A percentile compares a stretch with the other conserved stretches of the same genome.
phyloP scores from a whole-genome alignment of 1,140 invertebrate genomes.

The Drosophila miranda region DNA sequence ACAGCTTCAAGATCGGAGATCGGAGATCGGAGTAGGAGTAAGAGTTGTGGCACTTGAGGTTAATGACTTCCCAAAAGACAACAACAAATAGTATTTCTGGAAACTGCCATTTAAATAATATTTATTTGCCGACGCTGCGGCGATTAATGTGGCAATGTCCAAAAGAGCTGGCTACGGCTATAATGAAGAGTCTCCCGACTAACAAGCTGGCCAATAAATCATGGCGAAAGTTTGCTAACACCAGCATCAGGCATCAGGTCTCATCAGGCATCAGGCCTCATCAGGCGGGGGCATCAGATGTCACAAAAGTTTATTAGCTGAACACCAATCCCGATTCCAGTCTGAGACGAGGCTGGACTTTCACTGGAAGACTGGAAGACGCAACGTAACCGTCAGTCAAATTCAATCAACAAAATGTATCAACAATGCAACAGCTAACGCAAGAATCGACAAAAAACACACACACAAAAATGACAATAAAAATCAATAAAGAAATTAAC shows the following conservation, averaged over 20 bases:
- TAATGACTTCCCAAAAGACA: slow-evolving; percentile 50
- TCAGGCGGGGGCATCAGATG: slow-evolving; percentile 31
- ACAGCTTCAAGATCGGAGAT: neutral
- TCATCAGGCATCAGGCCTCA: slow-evolving; percentile 9
- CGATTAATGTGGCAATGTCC: slow-evolving; percentile 62
- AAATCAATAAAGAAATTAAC: slow-evolving; percentile 80
- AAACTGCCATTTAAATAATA: slow-evolving; percentile 63
- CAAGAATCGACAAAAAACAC: slow-evolving; percentile 55
- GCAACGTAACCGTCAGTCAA: slow-evolving; percentile 28
- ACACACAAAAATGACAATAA: slow-evolving; percentile 63
- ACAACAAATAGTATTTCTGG: slow-evolving; percentile 29
- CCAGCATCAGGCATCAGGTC: no score
- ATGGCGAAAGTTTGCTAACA: slow-evolving; percentile 63
- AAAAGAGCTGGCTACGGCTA: slow-evolving; percentile 11
- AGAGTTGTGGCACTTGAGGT: slow-evolving; percentile 21
- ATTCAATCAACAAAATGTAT: slow-evolving; percentile 58
- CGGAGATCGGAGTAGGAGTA: no score
- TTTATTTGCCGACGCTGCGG: slow-evolving; percentile 54
- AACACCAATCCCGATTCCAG: slow-evolving; percentile 52
- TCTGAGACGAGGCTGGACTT: slow-evolving; percentile 12
- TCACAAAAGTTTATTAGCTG: slow-evolving; percentile 51
- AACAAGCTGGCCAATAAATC: slow-evolving; percentile 74
- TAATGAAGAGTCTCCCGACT: slow-evolving; percentile 17
- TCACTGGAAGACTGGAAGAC: slow-evolving; percentile 10
- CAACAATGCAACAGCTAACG: slow-evolving; percentile 8